Conservation (phyloP, 2,113 vertebrate genomes). For the Dryoscopus gambensis region DNA sequence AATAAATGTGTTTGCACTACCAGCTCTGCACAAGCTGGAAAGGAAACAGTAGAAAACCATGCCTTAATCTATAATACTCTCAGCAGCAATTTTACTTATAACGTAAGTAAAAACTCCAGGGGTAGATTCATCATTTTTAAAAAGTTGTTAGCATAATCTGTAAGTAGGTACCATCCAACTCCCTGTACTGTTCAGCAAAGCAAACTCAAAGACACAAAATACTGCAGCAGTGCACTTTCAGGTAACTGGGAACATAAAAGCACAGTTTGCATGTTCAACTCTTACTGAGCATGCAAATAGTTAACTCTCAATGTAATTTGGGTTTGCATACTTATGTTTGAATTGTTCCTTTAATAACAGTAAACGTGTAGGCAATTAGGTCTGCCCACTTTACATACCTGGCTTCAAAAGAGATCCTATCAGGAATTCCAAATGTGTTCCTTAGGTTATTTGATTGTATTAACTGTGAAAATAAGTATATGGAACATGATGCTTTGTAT, state of each 20-base stretch:
- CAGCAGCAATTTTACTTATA: not conserved
- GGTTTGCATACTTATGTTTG: not conserved
- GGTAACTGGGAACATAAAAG: not conserved
- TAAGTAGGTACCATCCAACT: not conserved
- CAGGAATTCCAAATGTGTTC: not conserved
- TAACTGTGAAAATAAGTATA: not conserved
- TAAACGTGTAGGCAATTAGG: not conserved
- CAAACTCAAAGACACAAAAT: not conserved
- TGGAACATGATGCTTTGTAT: not conserved
- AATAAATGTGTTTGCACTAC: not conserved
- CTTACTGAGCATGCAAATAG: not conserved
- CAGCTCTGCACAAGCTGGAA: not conserved
- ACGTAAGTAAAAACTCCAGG: fast-evolving
- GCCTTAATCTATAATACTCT: not conserved
- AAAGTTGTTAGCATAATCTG: not conserved
- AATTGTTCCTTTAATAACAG: not conserved
- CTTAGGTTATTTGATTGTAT: not conserved
- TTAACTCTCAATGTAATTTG: not conserved
- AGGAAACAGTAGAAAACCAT: not conserved
- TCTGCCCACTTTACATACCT: not conserved
- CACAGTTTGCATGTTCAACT: not conserved
- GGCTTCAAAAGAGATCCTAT: not conserved
- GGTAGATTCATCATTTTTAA: not conserved
- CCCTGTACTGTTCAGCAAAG: not conserved
- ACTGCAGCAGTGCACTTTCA: not conserved